Evolutionary conservation across 2,888 invertebrate genomes (phyloP), one percentile per base, ranked within the genome.

Genomic region (Melieria picta): DNA sequence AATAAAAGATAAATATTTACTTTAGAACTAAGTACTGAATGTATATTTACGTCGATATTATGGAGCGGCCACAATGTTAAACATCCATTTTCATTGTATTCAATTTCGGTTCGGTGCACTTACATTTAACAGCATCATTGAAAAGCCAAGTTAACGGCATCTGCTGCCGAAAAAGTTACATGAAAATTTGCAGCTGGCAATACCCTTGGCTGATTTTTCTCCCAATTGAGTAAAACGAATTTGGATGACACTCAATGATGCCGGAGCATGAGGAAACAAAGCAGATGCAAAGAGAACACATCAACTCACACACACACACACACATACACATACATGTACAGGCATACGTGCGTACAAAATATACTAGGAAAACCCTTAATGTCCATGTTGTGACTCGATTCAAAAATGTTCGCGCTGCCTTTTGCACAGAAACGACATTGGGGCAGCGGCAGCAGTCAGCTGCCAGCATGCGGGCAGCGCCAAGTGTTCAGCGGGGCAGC

Each of bases 181-280:
- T 7, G 7, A 45, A 56, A 52, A 11, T 10, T 30, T 43, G 42
- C 10, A 52, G 62, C 64, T 72, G 72, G 72, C 64, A 72, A 72
- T 11, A n/a, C 64, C 30, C 2, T 30, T 2, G 30, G 30, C 30
- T 30, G 30, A 30, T 46, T 47, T 45, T 42, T 4, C 16, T n/a
- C 1, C 10, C 57, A 10, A 57, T 10, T 13, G 48, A 16, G 10
- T 13, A 57, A 47, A 57, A 30, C 30, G 30, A 30, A 30, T 30
- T 30, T 30, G 30, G 30, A 30, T 30, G 30, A 30, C 30, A 30
- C 61, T 67, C 60, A 50, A 45, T n/a, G 13, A 5, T 45, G n/a
- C 7, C 50, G 61, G 13, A 58, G 58, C 3, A 66, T 16, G 16
- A 30, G 9, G 30, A 61, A 5, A 45, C 13, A 52, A 60, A 50